Base-by-base conservation (phyloP, 2,113 vertebrate species). In the Rhombomys opimus region DNA sequence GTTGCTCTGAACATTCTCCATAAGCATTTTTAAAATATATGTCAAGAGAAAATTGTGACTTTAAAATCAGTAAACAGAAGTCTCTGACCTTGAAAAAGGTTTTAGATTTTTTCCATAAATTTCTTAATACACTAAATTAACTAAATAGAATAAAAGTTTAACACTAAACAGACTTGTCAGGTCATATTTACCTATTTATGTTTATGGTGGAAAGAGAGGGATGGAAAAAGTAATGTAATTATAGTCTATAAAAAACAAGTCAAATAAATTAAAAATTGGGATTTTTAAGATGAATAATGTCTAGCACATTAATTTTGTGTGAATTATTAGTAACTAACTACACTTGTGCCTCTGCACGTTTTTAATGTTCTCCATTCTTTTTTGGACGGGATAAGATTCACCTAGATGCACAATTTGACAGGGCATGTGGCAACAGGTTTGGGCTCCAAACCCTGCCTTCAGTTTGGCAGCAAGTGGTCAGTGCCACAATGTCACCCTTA, bases 61-160 rank as follows among this genome's bases (percentile, higher is more conserved):
- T 38, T n/a, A 82, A 65, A 89, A 68, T 27, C 50, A 95, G 57
- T 91, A 94, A 96, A 84, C 75, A 80, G 81, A 96, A 95, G 25
- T 2, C 52, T 78, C 67, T 80, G 25, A 23, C 18, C 20, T 68
- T 68, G 72, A 61, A 78, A 82, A 87, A 94, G 2, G 4, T 13
- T 32, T 87, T 65, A 68, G 17, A 75, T 2, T 41, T 54, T 96
- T 96, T 54, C 50, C 30, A 63, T 77, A 61, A 84, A 96, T 41
- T 7, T 25, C 23, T 92, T 18, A 89, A 72, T 30, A 59, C 57
- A 30, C 13, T 67, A 75, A 93, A n/a, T 90, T n/a, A 90, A 91
- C 46, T 67, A 76, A 72, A 73, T 76, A 38, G 73, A 86, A 94
- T 81, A 57, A 61, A 75, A 30, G 30, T 23, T 54, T 87, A 54